These are phyloP conservation scores for Darevskia mixta DNA, from an alignment of 2,797 vertebrate species.

Conservation along the genomic window DNA sequence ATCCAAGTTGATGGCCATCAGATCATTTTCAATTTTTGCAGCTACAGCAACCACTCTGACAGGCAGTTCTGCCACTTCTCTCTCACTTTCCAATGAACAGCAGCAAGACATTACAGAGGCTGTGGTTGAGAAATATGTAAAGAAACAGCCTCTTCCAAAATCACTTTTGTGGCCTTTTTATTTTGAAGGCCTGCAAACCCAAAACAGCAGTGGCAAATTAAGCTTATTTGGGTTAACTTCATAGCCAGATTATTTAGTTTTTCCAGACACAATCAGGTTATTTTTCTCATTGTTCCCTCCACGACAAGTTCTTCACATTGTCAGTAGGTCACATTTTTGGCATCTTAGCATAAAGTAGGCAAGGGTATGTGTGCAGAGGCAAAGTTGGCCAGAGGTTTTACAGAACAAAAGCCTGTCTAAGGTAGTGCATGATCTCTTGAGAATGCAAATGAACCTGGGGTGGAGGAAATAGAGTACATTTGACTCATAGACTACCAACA, in stretches of 20 bases:
- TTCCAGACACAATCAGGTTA: not conserved
- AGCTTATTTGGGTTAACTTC: not conserved
- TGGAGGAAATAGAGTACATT: not conserved
- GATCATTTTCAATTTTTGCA: not conserved
- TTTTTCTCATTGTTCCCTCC: not conserved
- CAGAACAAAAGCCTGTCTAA: not conserved
- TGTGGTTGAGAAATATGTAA: not conserved
- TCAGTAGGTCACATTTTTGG: not conserved
- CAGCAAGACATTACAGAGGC: not conserved
- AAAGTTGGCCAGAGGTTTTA: not conserved
- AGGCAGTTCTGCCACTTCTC: not conserved
- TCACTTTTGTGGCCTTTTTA: not conserved
- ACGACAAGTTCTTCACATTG: constrained; percentile 16
- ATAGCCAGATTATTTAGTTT: not conserved
- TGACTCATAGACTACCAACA: not conserved
- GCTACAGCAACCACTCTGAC: not conserved
- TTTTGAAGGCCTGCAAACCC: not conserved
- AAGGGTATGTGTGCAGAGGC: not conserved
- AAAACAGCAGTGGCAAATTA: not conserved
- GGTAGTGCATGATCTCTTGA: not conserved
- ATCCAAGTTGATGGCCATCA: not conserved
- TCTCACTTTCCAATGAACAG: not conserved
- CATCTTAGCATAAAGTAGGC: not conserved
- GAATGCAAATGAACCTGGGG: not conserved
- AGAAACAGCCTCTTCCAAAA: constrained; percentile 3